phyloP scores from a whole-genome alignment of 2,888 invertebrate genomes.

The Drosophila anomalata region DNA sequence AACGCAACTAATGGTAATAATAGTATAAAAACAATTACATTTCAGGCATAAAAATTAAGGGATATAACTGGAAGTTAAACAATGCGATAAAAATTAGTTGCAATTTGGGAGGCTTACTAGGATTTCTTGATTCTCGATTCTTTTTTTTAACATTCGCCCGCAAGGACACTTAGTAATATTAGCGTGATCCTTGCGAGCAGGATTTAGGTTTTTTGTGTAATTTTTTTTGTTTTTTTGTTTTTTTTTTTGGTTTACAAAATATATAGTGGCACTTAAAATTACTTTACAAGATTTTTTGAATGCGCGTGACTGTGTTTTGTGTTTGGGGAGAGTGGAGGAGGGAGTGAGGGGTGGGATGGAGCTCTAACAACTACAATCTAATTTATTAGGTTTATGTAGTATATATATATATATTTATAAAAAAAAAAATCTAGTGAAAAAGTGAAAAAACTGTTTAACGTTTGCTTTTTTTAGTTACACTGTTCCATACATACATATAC shows the following conservation, averaged over 20 bases:
- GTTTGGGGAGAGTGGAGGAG: not conserved
- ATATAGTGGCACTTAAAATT: slow-evolving; percentile 4
- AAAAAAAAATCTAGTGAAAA: slow-evolving; percentile 13
- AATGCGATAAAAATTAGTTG: not conserved
- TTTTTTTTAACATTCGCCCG: slow-evolving; percentile 32
- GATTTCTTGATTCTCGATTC: slow-evolving; percentile 2
- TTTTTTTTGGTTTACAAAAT: slow-evolving; percentile 11
- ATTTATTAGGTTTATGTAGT: slow-evolving; percentile 5
- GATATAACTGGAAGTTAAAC: slow-evolving; percentile 4
- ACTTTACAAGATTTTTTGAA: slow-evolving; percentile 11
- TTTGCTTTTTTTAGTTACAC: slow-evolving; percentile 4
- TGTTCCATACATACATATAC: slow-evolving; percentile 4
- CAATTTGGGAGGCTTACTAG: not conserved
- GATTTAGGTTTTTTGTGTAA: not conserved
- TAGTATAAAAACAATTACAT: slow-evolving; percentile 55
- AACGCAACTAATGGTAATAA: slow-evolving; percentile 43
- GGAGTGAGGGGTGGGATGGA: not conserved
- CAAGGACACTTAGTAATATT: slow-evolving; percentile 69
- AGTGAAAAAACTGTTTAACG: slow-evolving; percentile 5
- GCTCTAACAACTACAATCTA: slow-evolving; percentile 23
- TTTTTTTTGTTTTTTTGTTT: slow-evolving; percentile 5
- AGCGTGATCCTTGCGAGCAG: slow-evolving; percentile 52
- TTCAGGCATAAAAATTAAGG: slow-evolving; percentile 11
- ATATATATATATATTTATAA: slow-evolving; percentile 12
- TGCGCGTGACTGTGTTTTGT: slow-evolving; percentile 1